Conservation (phyloP, 2,113 vertebrate genomes). For the Prunella himalayana region DNA sequence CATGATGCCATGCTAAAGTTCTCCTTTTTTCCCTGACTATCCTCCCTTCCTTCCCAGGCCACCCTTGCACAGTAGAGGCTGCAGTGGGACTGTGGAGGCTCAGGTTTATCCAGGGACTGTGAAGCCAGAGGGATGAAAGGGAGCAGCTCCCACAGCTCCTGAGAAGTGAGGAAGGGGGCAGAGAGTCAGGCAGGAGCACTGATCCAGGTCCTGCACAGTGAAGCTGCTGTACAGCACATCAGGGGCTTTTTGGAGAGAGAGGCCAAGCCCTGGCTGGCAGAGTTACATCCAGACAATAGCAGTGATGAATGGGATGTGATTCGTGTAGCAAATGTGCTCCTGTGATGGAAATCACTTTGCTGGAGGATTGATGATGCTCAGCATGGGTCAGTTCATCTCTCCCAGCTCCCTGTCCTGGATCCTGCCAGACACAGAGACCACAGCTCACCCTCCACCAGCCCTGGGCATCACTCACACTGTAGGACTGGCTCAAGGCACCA, state of each 20-base stretch:
- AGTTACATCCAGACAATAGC: background rate
- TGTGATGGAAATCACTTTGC: background rate
- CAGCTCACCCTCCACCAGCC: background rate
- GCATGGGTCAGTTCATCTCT: background rate
- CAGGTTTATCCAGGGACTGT: background rate
- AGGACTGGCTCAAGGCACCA: background rate
- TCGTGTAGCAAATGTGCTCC: background rate
- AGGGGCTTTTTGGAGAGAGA: background rate
- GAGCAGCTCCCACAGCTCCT: background rate
- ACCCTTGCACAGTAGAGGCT: background rate
- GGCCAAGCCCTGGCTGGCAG: background rate
- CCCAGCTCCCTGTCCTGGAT: background rate
- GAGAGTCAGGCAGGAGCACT: background rate
- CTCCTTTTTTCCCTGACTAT: background rate
- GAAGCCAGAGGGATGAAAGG: background rate
- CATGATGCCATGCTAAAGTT: background rate
- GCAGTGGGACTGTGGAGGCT: background rate
- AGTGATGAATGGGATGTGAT: slow-evolving; percentile 25
- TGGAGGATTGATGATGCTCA: background rate
- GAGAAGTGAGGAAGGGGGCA: background rate
- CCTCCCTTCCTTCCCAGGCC: background rate
- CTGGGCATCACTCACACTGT: rapidly evolving
- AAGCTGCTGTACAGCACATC: background rate
- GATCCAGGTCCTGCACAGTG: background rate
- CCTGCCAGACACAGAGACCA: background rate